phyloP scores from a whole-genome alignment of 2,113 vertebrate species.

The Trichomycterus rosablanca region DNA sequence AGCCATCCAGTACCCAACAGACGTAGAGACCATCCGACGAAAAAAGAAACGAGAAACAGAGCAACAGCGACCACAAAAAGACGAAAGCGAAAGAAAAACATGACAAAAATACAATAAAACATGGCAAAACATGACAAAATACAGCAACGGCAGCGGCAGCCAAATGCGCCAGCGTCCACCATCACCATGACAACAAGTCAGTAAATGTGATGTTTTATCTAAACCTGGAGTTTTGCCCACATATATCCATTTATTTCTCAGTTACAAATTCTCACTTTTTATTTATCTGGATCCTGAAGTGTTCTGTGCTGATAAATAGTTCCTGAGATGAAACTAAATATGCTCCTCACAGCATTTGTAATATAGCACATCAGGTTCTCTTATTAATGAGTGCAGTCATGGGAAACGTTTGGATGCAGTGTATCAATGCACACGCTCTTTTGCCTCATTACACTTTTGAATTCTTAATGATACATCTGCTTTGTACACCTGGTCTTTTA shows the following conservation, averaged over 20 bases:
- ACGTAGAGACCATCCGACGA: too few relatives aligned
- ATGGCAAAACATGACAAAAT: too few relatives aligned
- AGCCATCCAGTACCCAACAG: too few relatives aligned
- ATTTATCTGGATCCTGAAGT: not conserved
- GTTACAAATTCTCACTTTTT: not conserved
- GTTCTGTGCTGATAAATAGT: not conserved
- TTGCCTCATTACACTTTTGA: slow-evolving; percentile 34
- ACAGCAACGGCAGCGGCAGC: too few relatives aligned
- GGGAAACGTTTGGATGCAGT: not conserved
- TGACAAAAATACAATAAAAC: too few relatives aligned
- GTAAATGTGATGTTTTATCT: too few relatives aligned
- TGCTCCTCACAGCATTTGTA: not conserved
- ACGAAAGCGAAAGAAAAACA: too few relatives aligned
- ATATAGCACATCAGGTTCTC: slow-evolving; percentile 12
- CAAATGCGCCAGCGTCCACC: too few relatives aligned
- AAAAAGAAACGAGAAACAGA: too few relatives aligned
- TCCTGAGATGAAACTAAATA: not conserved
- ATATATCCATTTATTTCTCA: not conserved
- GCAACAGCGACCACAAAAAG: too few relatives aligned
- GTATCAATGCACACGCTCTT: slow-evolving; percentile 39
- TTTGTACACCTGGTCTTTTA: slow-evolving; percentile 38
- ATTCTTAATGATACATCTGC: slow-evolving; percentile 39
- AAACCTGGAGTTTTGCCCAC: too few relatives aligned
- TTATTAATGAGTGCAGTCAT: slow-evolving; percentile 19
- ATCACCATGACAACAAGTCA: too few relatives aligned